These are phyloP conservation scores for Myiotriccus ornatus DNA, from an alignment of 2,797 vertebrate species.

Conservation along the genomic window DNA sequence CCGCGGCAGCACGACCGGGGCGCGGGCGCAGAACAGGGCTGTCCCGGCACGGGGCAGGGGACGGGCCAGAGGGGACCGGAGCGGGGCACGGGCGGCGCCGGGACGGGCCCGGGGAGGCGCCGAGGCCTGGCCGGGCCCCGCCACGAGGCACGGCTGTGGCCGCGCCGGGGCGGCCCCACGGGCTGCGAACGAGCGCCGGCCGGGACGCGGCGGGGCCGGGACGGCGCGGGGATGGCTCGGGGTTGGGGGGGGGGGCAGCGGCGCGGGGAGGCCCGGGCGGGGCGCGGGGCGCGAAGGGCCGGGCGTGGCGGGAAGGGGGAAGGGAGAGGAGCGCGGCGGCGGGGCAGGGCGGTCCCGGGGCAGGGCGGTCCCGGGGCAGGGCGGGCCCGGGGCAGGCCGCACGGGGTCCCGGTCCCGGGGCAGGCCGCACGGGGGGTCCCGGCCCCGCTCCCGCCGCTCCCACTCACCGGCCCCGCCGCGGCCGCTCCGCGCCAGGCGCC, in stretches of 20 bases:
- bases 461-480: constrained; percentile 34
- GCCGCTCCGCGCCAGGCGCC: constrained; percentile 16
- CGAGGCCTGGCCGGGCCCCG: not conserved
- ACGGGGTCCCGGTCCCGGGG: too few species aligned
- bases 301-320: fast-evolving
- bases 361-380: too few species aligned
- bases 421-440: too few species aligned
- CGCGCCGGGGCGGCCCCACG: not conserved
- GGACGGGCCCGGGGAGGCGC: not conserved
- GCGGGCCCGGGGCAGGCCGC: too few species aligned
- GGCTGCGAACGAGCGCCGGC: not conserved
- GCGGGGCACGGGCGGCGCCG: not conserved
- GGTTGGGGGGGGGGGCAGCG: too few species aligned
- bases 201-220: not conserved
- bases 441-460: too few species aligned
- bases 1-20: not conserved
- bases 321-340: too few species aligned
- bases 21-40: fast-evolving
- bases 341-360: not conserved
- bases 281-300: fast-evolving
- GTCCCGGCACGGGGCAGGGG: fast-evolving
- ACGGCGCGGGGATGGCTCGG: not conserved
- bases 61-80: fast-evolving
- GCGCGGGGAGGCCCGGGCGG: not conserved
- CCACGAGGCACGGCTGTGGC: not conserved